Base-by-base conservation (phyloP, 2,113 vertebrate genomes). In the Panthera leo region DNA sequence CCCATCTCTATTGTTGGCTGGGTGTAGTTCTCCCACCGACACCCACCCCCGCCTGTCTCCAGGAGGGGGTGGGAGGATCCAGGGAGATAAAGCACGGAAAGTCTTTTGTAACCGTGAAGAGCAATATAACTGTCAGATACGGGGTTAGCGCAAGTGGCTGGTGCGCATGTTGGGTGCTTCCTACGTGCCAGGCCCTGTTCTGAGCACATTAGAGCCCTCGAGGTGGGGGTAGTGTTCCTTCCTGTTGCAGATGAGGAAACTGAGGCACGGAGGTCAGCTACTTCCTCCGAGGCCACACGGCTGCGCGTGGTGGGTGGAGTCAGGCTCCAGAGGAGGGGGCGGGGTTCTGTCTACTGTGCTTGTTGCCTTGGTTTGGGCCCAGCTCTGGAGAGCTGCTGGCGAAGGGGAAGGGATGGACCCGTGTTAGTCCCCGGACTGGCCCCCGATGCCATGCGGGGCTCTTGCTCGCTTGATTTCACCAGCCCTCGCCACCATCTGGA, bases 401-500 rank as follows among this genome's bases (percentile, higher is more conserved):
- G 25, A 25, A 51, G 25, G 42, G 80, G 51, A 6, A 31, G 34
- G 0, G 2, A 7, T 7, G 39, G 5, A 19, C 34, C 1, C 19
- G 36, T n/a, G 0, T 1, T 34, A 45, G 31, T 18, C 34, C 16
- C 21, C 63, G 51, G 4, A 31, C 42, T 14, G 29, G 63, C n/a
- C 29, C 78, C 31, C 31, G 34, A 48, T 36, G 3, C 55, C 0
- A 1, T 11, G 29, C 65, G 19, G 58, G 73, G 70, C 34, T 2
- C 67, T 34, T 39, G 39, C 61, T 71, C 48, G 48, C 36, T 58
- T 15, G n/a, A 5, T 51, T 65, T 48, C 61, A 10, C 27, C 27
- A 5, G 25, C 27, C 31, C 36, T 16, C 5, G 15, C 16, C 5
- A 10, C 29, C 16, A 0, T 76, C 51, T 29, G 0, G 6, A 82